Base-by-base conservation (phyloP, 2,797 vertebrate genomes). In the Oophaga sylvatica region DNA sequence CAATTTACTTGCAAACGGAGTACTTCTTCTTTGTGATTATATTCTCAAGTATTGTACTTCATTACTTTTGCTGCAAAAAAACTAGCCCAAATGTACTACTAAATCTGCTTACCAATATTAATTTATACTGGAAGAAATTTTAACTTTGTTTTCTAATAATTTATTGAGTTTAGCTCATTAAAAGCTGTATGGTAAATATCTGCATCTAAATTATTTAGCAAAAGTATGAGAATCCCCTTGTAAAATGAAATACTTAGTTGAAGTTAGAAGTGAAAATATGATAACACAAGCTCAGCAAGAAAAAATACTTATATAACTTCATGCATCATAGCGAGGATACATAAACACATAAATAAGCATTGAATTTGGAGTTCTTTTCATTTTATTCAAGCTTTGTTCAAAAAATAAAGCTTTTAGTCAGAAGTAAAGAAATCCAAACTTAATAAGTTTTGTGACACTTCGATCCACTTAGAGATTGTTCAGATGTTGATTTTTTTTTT, bases 41-140 rank as follows among this genome's bases (percentile, higher is more conserved):
- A 89, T 86, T 89, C 77, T 86, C 71, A 86, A 88, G 81, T 80
- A 71, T 71, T 65, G 62, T 83, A 83, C 75, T 83, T 71, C 65
- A 89, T 83, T 89, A 81, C 71, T 83, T 75, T 83, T 84, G 56
- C 57, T 89, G 53, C 56, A 82, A 82, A 89, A 81, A 60, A 12
- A 45, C 57, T 81, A 73, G 17, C 73, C 26, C 57, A 84, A 31
- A 65, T 75, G 56, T 82, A 75, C 77, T 76, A 76, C 83, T 76
- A 63, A 62, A 73, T 62, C 41, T 45, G 71, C 22, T 84, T 48
- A n/a, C 48, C 62, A 62, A 65, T 77, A 73, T 57, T 83, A 62
- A 84, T 84, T 84, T 62, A 15, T 77, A 62, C 60, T 20, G 59
- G 57, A 35, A 29, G 20, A 62, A 45, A 59, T 53, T 15, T 71